Base-by-base conservation (phyloP, 2,113 vertebrate species). In the Mirza zaza region DNA sequence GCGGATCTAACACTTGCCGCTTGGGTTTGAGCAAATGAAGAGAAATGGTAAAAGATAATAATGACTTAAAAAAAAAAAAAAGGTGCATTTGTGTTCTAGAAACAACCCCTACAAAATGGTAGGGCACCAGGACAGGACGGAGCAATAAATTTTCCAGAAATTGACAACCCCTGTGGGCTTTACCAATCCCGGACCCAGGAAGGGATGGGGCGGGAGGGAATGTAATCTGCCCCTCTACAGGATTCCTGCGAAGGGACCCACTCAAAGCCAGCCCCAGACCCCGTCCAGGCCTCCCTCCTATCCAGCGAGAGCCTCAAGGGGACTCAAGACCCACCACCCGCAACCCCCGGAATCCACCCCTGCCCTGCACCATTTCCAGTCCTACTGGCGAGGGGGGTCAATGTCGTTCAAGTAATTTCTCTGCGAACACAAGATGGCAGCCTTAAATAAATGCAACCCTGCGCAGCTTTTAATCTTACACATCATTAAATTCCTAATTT, bases 401-500 rank as follows among this genome's bases (percentile, higher is more conserved):
- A 98, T 98, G 98, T 98, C 98, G 97, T 98, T 98, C 98, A 98
- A 98, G 98, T 98, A 99, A 98, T 99, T 99, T 98, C 97, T 98
- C 97, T 98, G 97, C 98, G 99, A 99, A 99, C 98, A 98, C 99
- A 99, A 99, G 99, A 99, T 99, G 98, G 99, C 99, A 99, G 98
- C 98, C 98, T 99, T 98, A 98, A 99, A 99, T 98, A 98, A 99
- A 99, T 98, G 98, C 98, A 98, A 98, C 97, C 98, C 98, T 87
- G 96, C 98, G 98, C 98, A 98, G 98, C 98, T 98, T 99, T 98
- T 98, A 98, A 98, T 98, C 98, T 98, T 98, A 99, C 99, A 99
- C 99, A 99, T 99, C 99, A 99, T 99, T 99, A 99, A 99, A 98
- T 99, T 98, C 98, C 98, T 99, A 99, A 99, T 99, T 99, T 99